Evolutionary conservation across 53 echinoderm and acorn worm genomes (phyloP), one percentile per base, ranked within the genome.

Genomic region (Actinopyga echinites): DNA sequence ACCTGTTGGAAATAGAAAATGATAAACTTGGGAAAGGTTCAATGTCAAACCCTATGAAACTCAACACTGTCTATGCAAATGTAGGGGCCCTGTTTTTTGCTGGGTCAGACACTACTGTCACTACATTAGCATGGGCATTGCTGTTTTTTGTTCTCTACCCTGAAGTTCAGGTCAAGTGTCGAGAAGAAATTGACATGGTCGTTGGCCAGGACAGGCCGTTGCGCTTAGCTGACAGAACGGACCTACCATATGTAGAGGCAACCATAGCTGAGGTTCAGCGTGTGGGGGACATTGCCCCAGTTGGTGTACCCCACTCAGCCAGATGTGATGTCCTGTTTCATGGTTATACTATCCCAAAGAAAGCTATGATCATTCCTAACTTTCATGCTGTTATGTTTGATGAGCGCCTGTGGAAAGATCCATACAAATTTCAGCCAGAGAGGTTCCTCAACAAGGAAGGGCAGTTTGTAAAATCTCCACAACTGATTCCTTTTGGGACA

Each of bases 261-360:
- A 38, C 80, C 40, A 86, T 86, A 3, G 64, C 71, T 20, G 85
- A 85, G 52, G 49, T 85, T 23, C 79, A 66, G 49, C 64, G 86
- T 28, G 3, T 80, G 33, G 52, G 64, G 20, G 45, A 71, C 54
- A 57, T 61, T 49, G 56, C 75, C 26, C 85, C 85, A 24, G 40
- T 85, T 3, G 64, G 75, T 11, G 78, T 85, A 38, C 78, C 85
- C 21, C 85, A 85, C 43, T 56, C 61, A 11, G 75, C 79, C 3
- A 44, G 57, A 17, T 26, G 35, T 31, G 85, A 85, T 30, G 37
- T 71, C 21, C 25, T 37, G 25, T 37, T 85, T 33, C 32, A 63
- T 30, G 79, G 85, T 7, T 62, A 78, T 53, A 60, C 60, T 20
- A 85, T 85, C 24, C 85, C 85, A 28, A 79, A 85, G 64, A 74